Evolutionary conservation across 2,113 vertebrate species (phyloP).

Genomic region (Thalassarche chlororhynchos): DNA sequence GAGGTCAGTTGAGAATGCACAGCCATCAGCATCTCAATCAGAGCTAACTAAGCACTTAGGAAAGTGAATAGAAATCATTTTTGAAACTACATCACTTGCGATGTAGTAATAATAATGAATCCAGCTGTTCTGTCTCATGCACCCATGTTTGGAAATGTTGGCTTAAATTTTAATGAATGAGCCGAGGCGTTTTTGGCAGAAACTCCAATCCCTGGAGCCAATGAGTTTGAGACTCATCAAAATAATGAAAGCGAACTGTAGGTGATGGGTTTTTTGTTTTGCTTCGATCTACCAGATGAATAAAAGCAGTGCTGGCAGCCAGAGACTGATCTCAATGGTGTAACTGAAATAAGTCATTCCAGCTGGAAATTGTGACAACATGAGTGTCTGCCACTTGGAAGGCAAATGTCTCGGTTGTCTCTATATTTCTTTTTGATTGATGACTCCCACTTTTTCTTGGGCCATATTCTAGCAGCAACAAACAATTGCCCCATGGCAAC

Average conservation of each 20-base stretch:
- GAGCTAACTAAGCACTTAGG: neutral
- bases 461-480: neutral
- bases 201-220: conserved; percentile 19
- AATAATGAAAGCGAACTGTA: conserved; percentile 13
- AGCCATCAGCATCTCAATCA: neutral
- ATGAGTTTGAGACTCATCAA: conserved; percentile 36
- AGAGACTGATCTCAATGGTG: conserved; percentile 4
- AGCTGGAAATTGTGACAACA: conserved; percentile 38
- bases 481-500: neutral
- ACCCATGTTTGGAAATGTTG: neutral
- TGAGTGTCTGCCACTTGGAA: conserved; percentile 37
- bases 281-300: conserved; percentile 9
- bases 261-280: conserved; percentile 31
- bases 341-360: conserved; percentile 47
- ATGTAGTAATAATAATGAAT: neutral
- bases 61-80: neutral
- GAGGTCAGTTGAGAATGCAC: neutral
- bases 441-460: conserved; percentile 11
- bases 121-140: conserved; percentile 41
- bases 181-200: neutral
- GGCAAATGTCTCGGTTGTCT: neutral
- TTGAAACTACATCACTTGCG: neutral
- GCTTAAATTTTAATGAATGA: conserved; percentile 29
- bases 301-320: conserved; percentile 39
- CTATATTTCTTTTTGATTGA: conserved; percentile 17